Conservation (phyloP, 2,797 vertebrate species). For the Pangasius krempfi region DNA sequence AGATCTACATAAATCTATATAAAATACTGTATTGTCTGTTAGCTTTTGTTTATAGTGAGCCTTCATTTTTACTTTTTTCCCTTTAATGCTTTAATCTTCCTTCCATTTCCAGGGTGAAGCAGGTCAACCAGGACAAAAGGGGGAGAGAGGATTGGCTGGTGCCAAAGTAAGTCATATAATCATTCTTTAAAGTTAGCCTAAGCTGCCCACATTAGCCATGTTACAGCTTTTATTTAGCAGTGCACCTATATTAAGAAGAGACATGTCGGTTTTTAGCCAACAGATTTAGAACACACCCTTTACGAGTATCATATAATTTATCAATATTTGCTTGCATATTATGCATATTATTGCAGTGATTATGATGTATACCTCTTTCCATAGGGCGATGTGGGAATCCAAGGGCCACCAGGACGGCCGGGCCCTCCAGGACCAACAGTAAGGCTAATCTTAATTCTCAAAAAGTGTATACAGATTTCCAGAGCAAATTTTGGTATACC, state of each 20-base stretch:
- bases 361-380: neutral
- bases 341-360: neutral
- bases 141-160: constrained; percentile 62
- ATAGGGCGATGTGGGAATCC: constrained; percentile 60
- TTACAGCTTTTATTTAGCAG: constrained; percentile 5
- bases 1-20: no score
- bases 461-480: neutral
- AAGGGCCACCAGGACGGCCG: constrained; percentile 54
- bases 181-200: constrained; percentile 21
- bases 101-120: constrained; percentile 57
- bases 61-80: neutral
- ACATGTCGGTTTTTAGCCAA: neutral
- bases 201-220: constrained; percentile 17
- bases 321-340: neutral
- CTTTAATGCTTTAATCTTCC: neutral
- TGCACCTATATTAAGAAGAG: neutral
- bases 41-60: neutral
- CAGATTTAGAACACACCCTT: neutral
- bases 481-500: neutral
- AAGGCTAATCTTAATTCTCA: constrained; percentile 22
- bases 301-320: neutral
- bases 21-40: no score
- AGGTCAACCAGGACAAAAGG: constrained; percentile 60
- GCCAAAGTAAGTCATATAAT: constrained; percentile 60
- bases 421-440: constrained; percentile 60